phyloP scores from a whole-genome alignment of 2,888 invertebrate species.

The Stramonita haemastoma region DNA sequence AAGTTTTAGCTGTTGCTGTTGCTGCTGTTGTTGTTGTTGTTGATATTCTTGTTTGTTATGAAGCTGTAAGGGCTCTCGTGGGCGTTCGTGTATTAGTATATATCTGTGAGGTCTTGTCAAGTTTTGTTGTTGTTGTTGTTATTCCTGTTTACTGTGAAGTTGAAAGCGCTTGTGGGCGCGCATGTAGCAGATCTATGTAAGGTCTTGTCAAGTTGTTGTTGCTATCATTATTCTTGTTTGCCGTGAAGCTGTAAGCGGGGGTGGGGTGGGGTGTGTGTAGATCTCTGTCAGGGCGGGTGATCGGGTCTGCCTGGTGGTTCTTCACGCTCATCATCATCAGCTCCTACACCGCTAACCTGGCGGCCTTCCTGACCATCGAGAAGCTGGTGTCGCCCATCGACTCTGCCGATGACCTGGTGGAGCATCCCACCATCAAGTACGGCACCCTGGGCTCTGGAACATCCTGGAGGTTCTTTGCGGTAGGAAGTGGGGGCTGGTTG shows the following conservation, averaged over 20 bases:
- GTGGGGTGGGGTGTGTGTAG: conserved; percentile 42
- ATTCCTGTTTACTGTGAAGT: too few relatives aligned
- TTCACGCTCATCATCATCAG: conserved; percentile 78
- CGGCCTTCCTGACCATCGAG: conserved; percentile 77
- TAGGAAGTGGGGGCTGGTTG: conserved; percentile 77
- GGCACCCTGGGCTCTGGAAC: conserved; percentile 98
- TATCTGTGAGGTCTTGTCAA: too few relatives aligned
- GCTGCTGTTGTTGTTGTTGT: not conserved
- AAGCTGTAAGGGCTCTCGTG: too few relatives aligned
- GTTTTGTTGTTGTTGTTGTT: too few relatives aligned
- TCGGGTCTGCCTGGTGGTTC: conserved; percentile 78
- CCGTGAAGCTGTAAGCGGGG: not conserved
- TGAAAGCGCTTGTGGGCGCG: too few relatives aligned
- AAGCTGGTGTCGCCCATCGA: conserved; percentile 86
- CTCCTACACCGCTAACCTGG: conserved; percentile 78
- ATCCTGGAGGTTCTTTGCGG: conserved; percentile 95
- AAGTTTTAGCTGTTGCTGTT: too few relatives aligned
- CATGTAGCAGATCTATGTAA: too few relatives aligned
- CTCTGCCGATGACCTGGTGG: conserved; percentile 95
- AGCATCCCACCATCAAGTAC: conserved; percentile 97
- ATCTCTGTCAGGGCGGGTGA: conserved; percentile 77
- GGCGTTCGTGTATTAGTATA: too few relatives aligned
- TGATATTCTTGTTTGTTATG: not conserved
- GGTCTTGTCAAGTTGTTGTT: too few relatives aligned
- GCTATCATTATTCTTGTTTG: not conserved